Percentiles rank a stretch among this genome's conserved stretches.
phyloP scores from a whole-genome alignment of 2,888 invertebrate species.

The Ophioninae sp. region DNA sequence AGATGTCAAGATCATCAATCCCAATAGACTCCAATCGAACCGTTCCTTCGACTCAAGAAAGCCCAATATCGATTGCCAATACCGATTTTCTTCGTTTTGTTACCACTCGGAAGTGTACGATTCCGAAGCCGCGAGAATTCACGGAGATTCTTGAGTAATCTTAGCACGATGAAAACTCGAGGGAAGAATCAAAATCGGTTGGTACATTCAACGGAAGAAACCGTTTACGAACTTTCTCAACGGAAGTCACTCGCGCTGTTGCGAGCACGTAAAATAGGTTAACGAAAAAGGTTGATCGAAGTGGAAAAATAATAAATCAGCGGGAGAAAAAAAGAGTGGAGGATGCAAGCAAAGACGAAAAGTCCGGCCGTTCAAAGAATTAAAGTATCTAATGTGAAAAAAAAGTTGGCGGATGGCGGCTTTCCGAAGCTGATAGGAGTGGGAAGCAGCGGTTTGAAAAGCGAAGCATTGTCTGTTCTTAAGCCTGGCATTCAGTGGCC shows the following conservation, averaged over 20 bases:
- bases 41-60: conserved; percentile 9
- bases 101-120: neutral
- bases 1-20: neutral
- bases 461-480: conserved; percentile 79
- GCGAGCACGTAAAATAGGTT: conserved; percentile 6
- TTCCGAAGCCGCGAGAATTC: neutral
- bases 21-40: conserved; percentile 33
- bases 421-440: conserved; percentile 38
- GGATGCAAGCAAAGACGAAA: conserved; percentile 58
- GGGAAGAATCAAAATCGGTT: neutral
- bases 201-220: neutral
- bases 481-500: conserved; percentile 80
- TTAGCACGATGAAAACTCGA: conserved; percentile 9
- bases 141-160: neutral
- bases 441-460: conserved; percentile 54
- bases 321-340: conserved; percentile 4
- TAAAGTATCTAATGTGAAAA: conserved; percentile 80
- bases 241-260: no score
- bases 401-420: conserved; percentile 70
- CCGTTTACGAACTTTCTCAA: neutral
- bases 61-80: conserved; percentile 3
- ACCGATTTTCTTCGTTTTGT: conserved; percentile 37
- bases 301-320: conserved; percentile 1
- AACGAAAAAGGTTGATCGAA: conserved; percentile 18
- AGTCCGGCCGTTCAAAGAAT: conserved; percentile 76